Percentiles rank a stretch among this genome's conserved stretches.
These are phyloP conservation scores for Rhabditophanes sp. DNA, from an alignment of 2,888 invertebrate genomes.

Conservation along the genomic window DNA sequence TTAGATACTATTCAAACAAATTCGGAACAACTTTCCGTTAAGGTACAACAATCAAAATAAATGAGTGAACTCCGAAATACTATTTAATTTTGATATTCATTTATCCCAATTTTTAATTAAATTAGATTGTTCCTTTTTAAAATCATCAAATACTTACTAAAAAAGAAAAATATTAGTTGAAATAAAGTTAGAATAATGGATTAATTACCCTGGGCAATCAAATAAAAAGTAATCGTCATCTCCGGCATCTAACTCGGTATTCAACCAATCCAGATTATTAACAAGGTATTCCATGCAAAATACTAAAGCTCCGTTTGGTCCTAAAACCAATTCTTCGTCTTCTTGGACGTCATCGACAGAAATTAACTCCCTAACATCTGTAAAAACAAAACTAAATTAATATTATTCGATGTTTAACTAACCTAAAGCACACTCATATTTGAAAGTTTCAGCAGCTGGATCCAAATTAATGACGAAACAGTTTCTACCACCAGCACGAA, in stretches of 20 bases:
- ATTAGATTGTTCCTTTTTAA: too few relatives aligned
- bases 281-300: slow-evolving; percentile 56
- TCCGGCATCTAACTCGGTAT: slow-evolving; percentile 64
- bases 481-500: slow-evolving; percentile 55
- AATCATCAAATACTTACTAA: too few relatives aligned
- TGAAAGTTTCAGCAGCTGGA: slow-evolving; percentile 90
- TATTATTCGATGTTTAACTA: neutral
- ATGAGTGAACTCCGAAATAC: too few relatives aligned
- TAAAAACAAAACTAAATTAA: slow-evolving; percentile 44
- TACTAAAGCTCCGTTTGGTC: slow-evolving; percentile 76
- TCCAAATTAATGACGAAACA: slow-evolving; percentile 84
- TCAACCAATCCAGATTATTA: slow-evolving; percentile 79
- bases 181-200: neutral
- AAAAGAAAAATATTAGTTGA: neutral
- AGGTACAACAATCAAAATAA: too few relatives aligned
- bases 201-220: slow-evolving; percentile 68
- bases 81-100: too few relatives aligned
- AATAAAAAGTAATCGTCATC: slow-evolving; percentile 82
- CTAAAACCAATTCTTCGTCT: slow-evolving; percentile 75
- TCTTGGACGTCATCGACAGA: slow-evolving; percentile 91
- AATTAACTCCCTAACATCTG: slow-evolving; percentile 60
- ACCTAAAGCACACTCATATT: slow-evolving; percentile 63
- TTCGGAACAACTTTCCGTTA: too few relatives aligned
- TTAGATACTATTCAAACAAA: too few relatives aligned
- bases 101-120: too few relatives aligned